These are phyloP conservation scores for Epistrophella euchroma DNA, from an alignment of 2,888 invertebrate genomes.

Conservation along the genomic window DNA sequence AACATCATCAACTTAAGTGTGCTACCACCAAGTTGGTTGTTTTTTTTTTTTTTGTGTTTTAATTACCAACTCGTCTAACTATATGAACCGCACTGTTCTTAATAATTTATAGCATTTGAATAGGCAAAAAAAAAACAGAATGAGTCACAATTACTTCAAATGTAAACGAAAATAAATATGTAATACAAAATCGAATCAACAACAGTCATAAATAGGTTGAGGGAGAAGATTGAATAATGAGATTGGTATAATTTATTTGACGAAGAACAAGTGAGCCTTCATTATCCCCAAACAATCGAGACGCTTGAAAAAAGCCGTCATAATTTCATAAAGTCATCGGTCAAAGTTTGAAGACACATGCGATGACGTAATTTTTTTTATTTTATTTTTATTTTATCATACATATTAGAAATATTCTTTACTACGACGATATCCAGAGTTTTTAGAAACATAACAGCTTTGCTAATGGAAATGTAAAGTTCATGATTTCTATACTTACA, in stretches of 20 bases:
- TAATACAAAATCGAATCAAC: conserved; percentile 1
- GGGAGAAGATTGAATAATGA: background rate
- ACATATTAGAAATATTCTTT: too few species aligned
- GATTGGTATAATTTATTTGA: conserved; percentile 16
- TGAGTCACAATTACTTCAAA: conserved; percentile 58
- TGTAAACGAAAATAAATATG: background rate
- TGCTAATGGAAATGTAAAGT: background rate
- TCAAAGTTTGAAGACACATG: too few species aligned
- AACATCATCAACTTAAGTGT: too few species aligned
- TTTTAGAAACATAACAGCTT: background rate
- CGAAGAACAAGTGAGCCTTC: background rate
- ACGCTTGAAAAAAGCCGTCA: too few species aligned
- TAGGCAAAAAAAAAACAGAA: background rate
- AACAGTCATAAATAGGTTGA: background rate
- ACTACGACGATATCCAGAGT: background rate
- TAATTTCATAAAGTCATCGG: too few species aligned
- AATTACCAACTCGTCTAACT: too few species aligned
- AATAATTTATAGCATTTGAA: too few species aligned
- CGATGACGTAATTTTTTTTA: too few species aligned
- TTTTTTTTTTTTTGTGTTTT: too few species aligned
- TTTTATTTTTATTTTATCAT: background rate
- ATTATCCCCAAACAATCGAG: too few species aligned
- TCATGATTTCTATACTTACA: background rate
- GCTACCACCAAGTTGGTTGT: too few species aligned
- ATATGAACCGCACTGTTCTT: too few species aligned